Evolutionary conservation across 2,113 vertebrate genomes (phyloP).

Genomic region (Eretmochelys imbricata): DNA sequence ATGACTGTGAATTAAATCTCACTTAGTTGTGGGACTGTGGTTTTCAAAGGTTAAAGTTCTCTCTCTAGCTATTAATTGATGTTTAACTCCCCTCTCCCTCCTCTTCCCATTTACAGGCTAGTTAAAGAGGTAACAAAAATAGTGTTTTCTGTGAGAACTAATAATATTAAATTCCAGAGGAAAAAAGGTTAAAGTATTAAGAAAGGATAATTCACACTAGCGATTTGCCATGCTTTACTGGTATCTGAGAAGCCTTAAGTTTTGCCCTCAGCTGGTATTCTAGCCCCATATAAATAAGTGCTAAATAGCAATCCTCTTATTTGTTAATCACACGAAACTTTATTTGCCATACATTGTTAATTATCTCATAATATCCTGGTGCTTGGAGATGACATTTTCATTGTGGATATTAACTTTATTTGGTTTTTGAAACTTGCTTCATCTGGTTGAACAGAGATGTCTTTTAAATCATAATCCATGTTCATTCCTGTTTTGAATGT

Average conservation of each 20-base stretch:
- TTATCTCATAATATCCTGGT: background rate
- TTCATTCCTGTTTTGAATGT: background rate
- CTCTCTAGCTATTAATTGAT: background rate
- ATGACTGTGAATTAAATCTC: background rate
- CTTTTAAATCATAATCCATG: background rate
- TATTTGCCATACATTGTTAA: conserved; percentile 31
- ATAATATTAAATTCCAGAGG: conserved; percentile 37
- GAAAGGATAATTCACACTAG: background rate
- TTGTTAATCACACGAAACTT: conserved; percentile 33
- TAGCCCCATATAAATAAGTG: conserved; percentile 7
- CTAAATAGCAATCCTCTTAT: conserved; percentile 29
- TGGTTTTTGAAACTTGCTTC: background rate
- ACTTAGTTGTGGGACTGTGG: background rate
- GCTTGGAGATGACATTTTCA: background rate
- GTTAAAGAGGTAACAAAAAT: fast-evolving
- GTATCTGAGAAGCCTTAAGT: conserved; percentile 16
- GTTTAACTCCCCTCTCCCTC: background rate
- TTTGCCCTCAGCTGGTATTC: conserved; percentile 22
- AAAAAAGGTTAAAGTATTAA: conserved; percentile 38
- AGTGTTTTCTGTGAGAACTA: background rate
- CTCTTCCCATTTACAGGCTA: background rate
- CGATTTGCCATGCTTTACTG: conserved; percentile 31
- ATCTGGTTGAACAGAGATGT: fast-evolving
- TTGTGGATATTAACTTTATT: background rate
- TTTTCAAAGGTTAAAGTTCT: background rate